Base-by-base conservation (phyloP, 2,888 invertebrate genomes). In the Sphaerophoria rueppellii region DNA sequence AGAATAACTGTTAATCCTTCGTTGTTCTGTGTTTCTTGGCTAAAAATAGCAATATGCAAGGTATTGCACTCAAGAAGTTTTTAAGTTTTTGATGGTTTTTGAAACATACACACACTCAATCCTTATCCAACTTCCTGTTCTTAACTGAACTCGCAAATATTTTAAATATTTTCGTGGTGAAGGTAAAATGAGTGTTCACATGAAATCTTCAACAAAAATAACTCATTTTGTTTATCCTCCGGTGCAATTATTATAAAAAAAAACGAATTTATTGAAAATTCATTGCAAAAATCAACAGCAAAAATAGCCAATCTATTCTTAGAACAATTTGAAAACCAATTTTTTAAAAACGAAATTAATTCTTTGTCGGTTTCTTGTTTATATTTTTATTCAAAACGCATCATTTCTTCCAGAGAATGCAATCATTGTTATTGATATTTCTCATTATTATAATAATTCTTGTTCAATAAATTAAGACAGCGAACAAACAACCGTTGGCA, bases 401-500 rank as follows among this genome's bases (percentile, higher is more conserved):
- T 0, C 4, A 48, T 48, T 24, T 24, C 14, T 14, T 24, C 4
- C 2, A 63, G 11, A 35, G 34, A 14, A 63, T 63, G 3, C 0
- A 43, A 7, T 12, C 40, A 43, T 43, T 43, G 4, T 43, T 24
- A 60, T 60, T 60, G 12, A 16, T 6, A 24, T 60, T 58, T 60
- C 24, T 60, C 35, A 43, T 60, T 0, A 12, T 11, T 11, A 37
- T 14, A 58, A 58, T 58, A 63, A 48, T 46, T 63, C 35, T 34
- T 35, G n/a, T 48, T 48, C 50, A 63, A 37, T 35, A 32, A 54
- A 11, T 11, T 5, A 40, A 54, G 24, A 24, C 24, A 24, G 24
- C 24, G 24, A 24, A 24, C 12, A 9, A 37, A 67, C 52, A 67
- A 52, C 24, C 52, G 67, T 67, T 67, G 67, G 67, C 67, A 67